Conservation (phyloP, 1,140 invertebrate genomes). For the Drosophila saltans region DNA sequence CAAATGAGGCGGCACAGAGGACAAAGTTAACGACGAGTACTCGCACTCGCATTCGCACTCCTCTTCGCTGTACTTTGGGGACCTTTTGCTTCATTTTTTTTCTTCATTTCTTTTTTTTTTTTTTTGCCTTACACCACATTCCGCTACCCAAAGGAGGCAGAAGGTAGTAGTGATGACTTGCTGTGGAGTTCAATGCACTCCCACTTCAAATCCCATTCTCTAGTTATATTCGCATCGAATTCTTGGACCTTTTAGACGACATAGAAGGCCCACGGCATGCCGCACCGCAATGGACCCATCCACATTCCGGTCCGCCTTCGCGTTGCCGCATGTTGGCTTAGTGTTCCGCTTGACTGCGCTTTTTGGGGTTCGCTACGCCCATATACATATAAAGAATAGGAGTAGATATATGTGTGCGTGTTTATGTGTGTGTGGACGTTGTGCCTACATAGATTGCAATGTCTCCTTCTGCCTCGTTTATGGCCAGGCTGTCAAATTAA, state of each 20-base stretch:
- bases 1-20: slow-evolving; percentile 62
- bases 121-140: neutral
- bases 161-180: neutral
- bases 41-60: neutral
- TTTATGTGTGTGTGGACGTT: neutral
- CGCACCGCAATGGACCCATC: neutral
- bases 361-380: slow-evolving; percentile 18
- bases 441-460: slow-evolving; percentile 15
- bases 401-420: neutral
- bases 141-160: slow-evolving; percentile 1
- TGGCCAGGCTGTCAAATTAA: slow-evolving; percentile 73
- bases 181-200: slow-evolving; percentile 16
- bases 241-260: slow-evolving; percentile 6
- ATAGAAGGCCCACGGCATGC: too few species aligned
- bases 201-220: slow-evolving; percentile 24
- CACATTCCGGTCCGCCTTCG: neutral
- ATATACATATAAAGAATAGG: neutral
- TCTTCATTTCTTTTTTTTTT: neutral
- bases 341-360: slow-evolving; percentile 62
- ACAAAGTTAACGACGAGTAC: slow-evolving; percentile 57
- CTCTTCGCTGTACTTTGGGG: slow-evolving; percentile 7
- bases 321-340: slow-evolving; percentile 13
- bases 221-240: slow-evolving; percentile 6
- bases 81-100: too few species aligned
- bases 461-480: slow-evolving; percentile 51